Conservation (phyloP, 2,113 vertebrate species). For the Lophius piscatorius region DNA sequence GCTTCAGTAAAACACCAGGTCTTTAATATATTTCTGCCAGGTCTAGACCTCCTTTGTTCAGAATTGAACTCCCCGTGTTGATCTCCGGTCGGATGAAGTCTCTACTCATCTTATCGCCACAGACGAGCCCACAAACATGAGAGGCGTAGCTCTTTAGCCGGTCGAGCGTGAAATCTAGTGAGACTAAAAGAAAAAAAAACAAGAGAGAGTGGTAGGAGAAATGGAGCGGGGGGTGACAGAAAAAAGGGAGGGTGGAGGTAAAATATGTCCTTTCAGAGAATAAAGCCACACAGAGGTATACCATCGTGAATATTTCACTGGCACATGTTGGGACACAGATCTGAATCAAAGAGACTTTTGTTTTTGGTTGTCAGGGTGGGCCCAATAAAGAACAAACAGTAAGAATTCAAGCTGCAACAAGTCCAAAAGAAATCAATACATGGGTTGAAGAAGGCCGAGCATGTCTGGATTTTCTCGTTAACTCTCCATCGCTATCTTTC, state of each 20-base stretch:
- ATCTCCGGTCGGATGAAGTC: conserved; percentile 21
- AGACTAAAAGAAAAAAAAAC: conserved; percentile 30
- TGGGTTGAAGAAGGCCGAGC: conserved; percentile 3
- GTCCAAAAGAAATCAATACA: neutral
- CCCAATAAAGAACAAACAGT: neutral
- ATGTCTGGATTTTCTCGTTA: conserved; percentile 13
- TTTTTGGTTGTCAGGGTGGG: conserved; percentile 1
- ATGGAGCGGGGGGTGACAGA: conserved; percentile 41
- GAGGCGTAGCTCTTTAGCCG: conserved; percentile 54
- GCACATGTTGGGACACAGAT: neutral
- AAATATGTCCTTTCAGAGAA: conserved; percentile 16
- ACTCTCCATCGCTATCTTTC: conserved; percentile 16
- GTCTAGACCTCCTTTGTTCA: neutral
- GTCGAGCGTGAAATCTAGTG: conserved; percentile 75
- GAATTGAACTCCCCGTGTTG: conserved; percentile 2
- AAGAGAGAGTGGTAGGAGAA: conserved; percentile 36
- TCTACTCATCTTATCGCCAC: conserved; percentile 48
- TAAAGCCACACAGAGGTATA: conserved; percentile 11
- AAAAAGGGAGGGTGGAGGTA: conserved; percentile 14
- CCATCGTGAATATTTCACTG: neutral
- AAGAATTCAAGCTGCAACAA: neutral
- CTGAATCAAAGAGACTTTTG: neutral
- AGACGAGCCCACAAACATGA: conserved; percentile 48
- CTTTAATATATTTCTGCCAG: too few species aligned
- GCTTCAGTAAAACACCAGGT: too few species aligned